Base-by-base conservation (phyloP, 64 coral and sea anemone genomes). In the Stichodactyla mertensii region DNA sequence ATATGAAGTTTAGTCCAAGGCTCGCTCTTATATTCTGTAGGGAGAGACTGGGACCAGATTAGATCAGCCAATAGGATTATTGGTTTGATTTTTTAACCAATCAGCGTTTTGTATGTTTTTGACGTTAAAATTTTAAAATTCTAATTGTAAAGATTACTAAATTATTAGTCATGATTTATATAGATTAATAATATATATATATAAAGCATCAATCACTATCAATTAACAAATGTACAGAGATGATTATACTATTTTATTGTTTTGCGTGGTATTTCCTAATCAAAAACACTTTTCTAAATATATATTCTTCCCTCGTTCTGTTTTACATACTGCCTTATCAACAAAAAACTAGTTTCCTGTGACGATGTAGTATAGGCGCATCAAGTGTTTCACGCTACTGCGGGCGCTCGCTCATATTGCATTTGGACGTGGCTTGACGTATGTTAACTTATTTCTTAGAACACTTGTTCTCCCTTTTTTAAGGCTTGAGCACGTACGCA, bases 91-190 rank as follows among this genome's bases (percentile, higher is more conserved):
- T 74, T n/a, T 13, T 23, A 74, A 74, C n/a, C 62, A 31, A 31
- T 27, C 26, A 74, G 69, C 69, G 10, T 74, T 74, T 74, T 74
- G 64, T 10, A 74, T 9, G 8, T 74, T 74, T 74, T 74, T 1
- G 24, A 74, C 23, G 69, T 31, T 27, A 13, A 13, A 45, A 74
- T 74, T 23, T 10, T 74, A 74, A 31, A 2, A 69, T 69, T 8
- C 64, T 7, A 69, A 69, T 69, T 69, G 64, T 69, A 69, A 69
- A 69, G 18, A 23, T 74, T 74, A 74, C 27, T 74, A 74, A 74
- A 74, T 74, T 74, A 74, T 74, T 74, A 74, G 69, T 27, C 24
- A 74, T 74, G 24, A 74, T 74, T 74, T 11, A 74, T 31, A 74
- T 74, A 69, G 64, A 69, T 23, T 31, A 9, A 31, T 74, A 74